These are phyloP conservation scores for Gobio gobio DNA, from an alignment of 2,113 vertebrate species.

Conservation along the genomic window DNA sequence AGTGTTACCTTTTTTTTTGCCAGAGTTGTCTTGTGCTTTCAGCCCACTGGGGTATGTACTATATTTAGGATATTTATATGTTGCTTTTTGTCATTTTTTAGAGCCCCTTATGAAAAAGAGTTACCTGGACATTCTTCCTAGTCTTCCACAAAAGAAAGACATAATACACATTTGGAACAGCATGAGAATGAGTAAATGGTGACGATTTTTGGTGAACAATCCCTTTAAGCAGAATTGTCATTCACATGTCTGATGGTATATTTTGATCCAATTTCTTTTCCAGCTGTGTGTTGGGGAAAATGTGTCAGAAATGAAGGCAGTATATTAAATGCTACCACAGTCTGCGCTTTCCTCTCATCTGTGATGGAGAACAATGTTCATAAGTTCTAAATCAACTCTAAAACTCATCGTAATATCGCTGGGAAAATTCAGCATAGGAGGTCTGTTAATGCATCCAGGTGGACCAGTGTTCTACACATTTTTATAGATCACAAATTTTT, in stretches of 20 bases:
- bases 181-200: neutral
- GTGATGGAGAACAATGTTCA: neutral
- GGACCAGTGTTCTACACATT: neutral
- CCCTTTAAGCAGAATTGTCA: neutral
- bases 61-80: neutral
- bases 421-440: neutral
- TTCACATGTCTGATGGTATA: neutral
- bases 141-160: neutral
- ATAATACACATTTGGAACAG: neutral
- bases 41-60: neutral
- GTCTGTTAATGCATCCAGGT: neutral
- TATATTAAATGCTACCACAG: neutral
- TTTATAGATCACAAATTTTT: too few relatives aligned
- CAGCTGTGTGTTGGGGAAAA: neutral
- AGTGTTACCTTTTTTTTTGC: neutral
- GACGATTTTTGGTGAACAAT: constrained; percentile 3
- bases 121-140: neutral
- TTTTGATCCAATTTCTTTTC: neutral
- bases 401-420: constrained; percentile 8
- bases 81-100: neutral
- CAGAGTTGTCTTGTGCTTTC: neutral
- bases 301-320: neutral
- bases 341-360: neutral
- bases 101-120: neutral
- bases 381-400: neutral